A percentile compares a stretch with the other conserved stretches of the same genome.
Conservation (phyloP, 2,113 vertebrate species). For the Mormyrus iriodes region DNA sequence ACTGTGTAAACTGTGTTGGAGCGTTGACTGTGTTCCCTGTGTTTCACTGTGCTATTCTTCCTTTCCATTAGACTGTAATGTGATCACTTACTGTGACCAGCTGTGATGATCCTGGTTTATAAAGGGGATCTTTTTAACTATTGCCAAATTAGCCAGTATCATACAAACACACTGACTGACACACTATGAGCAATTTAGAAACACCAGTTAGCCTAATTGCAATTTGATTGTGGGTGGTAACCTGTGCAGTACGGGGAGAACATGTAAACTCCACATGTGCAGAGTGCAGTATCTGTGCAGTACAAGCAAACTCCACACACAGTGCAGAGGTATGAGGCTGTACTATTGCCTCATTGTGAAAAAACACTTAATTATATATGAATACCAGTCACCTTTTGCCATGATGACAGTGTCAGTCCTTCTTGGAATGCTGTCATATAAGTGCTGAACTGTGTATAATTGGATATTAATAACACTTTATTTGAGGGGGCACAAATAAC, state of each 20-base stretch:
- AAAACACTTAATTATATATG: neutral
- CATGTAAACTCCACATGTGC: neutral
- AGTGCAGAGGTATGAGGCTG: neutral
- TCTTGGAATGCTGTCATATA: neutral
- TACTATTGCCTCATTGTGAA: neutral
- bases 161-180: neutral
- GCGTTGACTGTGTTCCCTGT: neutral
- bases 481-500: neutral
- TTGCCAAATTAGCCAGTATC: neutral
- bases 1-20: neutral
- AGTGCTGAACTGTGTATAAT: neutral
- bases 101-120: neutral
- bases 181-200: neutral
- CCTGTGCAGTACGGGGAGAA: neutral
- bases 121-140: neutral
- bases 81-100: neutral
- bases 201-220: neutral
- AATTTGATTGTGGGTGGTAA: neutral
- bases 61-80: neutral
- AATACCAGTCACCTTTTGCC: neutral
- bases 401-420: neutral
- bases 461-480: neutral
- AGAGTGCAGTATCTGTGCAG: no score
- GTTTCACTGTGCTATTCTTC: neutral
- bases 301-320: no score